phyloP scores from a whole-genome alignment of 2,113 vertebrate species.

The Oriolus oriolus region DNA sequence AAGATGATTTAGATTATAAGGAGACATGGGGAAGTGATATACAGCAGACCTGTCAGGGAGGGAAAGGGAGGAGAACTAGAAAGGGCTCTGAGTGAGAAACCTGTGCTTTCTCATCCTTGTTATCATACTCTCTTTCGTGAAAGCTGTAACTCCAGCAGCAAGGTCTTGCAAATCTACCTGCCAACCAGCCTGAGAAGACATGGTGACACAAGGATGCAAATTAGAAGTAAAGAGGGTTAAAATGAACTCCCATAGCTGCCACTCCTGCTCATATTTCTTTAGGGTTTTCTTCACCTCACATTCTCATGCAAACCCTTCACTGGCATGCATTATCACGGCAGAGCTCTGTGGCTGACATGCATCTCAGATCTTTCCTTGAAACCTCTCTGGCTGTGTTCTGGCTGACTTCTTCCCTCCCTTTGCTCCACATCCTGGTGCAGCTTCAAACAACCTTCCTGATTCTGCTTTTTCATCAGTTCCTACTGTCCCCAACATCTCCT shows the following conservation, averaged over 20 bases:
- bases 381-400: neutral
- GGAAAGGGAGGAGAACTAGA: neutral
- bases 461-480: neutral
- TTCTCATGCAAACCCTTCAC: neutral
- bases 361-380: neutral
- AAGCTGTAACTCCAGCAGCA: neutral
- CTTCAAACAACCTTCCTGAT: neutral
- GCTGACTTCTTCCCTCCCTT: neutral
- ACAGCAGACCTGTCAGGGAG: neutral
- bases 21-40: neutral
- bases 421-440: neutral
- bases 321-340: neutral
- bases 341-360: neutral
- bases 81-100: neutral
- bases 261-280: neutral
- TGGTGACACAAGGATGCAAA: neutral
- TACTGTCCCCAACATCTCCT: neutral
- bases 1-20: neutral
- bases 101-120: neutral
- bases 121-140: neutral
- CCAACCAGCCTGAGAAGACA: neutral
- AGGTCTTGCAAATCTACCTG: neutral
- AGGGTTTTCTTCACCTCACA: neutral
- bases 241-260: neutral
- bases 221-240: neutral